Evolutionary conservation across 2,113 vertebrate genomes (phyloP).

Genomic region (Zosterops japonicus): DNA sequence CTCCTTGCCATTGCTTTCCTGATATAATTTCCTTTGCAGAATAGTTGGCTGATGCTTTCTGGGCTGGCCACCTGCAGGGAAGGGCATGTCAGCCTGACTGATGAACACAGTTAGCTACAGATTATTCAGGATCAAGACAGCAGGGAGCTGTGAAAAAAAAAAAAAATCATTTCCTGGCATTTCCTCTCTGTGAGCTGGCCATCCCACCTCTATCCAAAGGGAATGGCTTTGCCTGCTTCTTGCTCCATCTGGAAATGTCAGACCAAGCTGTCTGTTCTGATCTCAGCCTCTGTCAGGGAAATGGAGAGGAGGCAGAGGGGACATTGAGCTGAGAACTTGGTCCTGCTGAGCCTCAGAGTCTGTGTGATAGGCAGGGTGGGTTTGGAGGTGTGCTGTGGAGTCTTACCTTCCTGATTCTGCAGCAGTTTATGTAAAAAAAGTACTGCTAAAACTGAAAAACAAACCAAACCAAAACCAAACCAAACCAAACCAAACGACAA

Average conservation of each 20-base stretch:
- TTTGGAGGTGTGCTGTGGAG: neutral
- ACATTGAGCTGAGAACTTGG: neutral
- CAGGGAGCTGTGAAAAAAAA: neutral
- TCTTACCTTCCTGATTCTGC: neutral
- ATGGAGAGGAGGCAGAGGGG: neutral
- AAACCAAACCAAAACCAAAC: too few relatives aligned
- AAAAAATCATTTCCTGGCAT: neutral
- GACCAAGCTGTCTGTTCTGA: neutral
- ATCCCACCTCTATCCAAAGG: neutral
- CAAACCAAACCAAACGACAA: too few relatives aligned
- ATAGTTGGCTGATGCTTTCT: neutral
- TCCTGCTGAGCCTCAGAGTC: neutral
- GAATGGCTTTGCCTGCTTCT: neutral
- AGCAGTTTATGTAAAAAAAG: neutral
- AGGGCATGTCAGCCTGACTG: neutral
- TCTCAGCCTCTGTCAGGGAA: neutral
- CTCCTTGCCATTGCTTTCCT: neutral
- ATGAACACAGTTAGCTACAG: constrained; percentile 11
- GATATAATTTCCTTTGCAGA: neutral
- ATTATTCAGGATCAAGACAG: constrained; percentile 8
- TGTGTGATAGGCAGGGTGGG: rapidly evolving
- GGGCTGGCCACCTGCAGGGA: neutral
- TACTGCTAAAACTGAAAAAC: too few relatives aligned
- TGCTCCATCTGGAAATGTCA: neutral
- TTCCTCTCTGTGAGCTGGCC: neutral